These are phyloP conservation scores for Atherinomorus stipes DNA, from an alignment of 2,113 vertebrate genomes.

Conservation along the genomic window DNA sequence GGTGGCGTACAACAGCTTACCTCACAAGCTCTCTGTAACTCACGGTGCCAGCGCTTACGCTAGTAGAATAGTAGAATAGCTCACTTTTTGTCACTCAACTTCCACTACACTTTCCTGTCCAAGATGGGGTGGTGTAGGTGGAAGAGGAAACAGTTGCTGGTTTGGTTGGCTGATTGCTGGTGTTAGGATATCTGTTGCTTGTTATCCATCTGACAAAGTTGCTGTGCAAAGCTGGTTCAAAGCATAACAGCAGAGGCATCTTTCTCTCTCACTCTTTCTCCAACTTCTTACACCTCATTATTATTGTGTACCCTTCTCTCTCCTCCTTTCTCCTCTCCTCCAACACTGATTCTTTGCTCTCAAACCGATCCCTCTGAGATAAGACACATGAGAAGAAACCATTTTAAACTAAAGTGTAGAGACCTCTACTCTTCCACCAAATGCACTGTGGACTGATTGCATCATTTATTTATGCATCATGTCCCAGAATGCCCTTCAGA, in stretches of 20 bases:
- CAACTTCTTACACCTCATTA: conserved; percentile 40
- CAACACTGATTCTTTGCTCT: conserved; percentile 24
- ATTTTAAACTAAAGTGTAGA: conserved; percentile 65
- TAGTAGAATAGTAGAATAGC: conserved; percentile 52
- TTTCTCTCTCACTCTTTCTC: conserved; percentile 18
- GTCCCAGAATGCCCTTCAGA: conserved; percentile 51
- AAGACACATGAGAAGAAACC: conserved; percentile 57
- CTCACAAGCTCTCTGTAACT: conserved; percentile 24
- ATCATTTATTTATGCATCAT: conserved; percentile 74
- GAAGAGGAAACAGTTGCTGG: conserved; percentile 43
- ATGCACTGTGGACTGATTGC: conserved; percentile 68
- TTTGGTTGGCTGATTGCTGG: conserved; percentile 53
- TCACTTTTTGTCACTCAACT: conserved; percentile 36
- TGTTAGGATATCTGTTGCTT: conserved; percentile 49
- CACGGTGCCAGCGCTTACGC: conserved; percentile 37
- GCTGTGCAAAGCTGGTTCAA: conserved; percentile 44
- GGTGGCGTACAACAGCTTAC: conserved; percentile 31
- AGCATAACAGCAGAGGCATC: conserved; percentile 49
- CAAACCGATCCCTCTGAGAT: conserved; percentile 50
- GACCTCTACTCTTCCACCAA: conserved; percentile 59
- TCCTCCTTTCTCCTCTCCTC: conserved; percentile 28
- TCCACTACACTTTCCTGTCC: conserved; percentile 31
- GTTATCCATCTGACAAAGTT: conserved; percentile 39
- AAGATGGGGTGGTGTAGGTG: conserved; percentile 32
- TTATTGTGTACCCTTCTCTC: conserved; percentile 23